Evolutionary conservation across 2,888 invertebrate genomes (phyloP).

Genomic region (Petrophora chlorosata): DNA sequence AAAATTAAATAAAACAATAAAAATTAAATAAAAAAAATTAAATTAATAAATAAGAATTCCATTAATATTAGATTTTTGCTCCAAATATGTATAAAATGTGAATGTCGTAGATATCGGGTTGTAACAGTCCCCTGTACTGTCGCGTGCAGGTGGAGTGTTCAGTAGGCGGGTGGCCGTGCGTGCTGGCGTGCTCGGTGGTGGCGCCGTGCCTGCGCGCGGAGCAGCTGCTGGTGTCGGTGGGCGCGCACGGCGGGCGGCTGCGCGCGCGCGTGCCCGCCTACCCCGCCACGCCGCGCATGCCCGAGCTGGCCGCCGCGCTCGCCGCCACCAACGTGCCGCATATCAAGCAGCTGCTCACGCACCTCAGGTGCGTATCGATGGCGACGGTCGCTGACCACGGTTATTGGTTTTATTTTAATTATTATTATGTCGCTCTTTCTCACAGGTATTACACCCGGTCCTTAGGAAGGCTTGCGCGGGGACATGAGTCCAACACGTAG

Average conservation of each 20-base stretch:
- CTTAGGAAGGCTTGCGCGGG: no score
- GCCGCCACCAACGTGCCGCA: slow-evolving; percentile 54
- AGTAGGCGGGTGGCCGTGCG: slow-evolving; percentile 93
- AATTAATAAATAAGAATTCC: no score
- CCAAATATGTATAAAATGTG: no score
- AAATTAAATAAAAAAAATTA: no score
- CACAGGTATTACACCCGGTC: no score
- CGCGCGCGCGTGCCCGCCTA: slow-evolving; percentile 97
- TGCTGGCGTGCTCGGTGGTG: slow-evolving; percentile 94
- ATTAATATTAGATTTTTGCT: no score
- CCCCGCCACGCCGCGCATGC: slow-evolving; percentile 89
- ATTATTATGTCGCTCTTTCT: no score
- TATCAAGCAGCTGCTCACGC: slow-evolving; percentile 65
- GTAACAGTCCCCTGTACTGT: no score
- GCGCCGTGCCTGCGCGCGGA: slow-evolving; percentile 96
- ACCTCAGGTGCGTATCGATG: slow-evolving; percentile 78
- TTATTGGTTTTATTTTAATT: no score
- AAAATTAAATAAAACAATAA: no score
- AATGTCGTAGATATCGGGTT: no score
- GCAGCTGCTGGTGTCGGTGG: slow-evolving; percentile 95
- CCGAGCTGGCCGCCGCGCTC: slow-evolving; percentile 92
- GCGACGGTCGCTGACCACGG: not conserved
- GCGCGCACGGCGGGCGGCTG: slow-evolving; percentile 96
- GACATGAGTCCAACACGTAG: no score
- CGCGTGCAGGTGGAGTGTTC: slow-evolving; percentile 88